Evolutionary conservation across 2,113 vertebrate genomes (phyloP).

Genomic region (Cheirogaleus medius): DNA sequence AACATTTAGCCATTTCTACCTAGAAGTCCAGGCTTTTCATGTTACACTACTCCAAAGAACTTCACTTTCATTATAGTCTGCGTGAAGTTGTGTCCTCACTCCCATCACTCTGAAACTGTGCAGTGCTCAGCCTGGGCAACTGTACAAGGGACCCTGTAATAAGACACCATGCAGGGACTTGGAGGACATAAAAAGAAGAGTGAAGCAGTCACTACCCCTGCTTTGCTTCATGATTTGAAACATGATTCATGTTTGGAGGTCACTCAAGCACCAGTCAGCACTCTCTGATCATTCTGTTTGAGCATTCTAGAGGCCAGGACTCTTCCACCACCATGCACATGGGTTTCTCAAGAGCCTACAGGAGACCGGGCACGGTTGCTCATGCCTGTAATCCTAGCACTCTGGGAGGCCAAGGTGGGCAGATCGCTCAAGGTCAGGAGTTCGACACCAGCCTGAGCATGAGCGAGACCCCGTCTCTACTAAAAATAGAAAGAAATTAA

Average conservation of each 20-base stretch:
- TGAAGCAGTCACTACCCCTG: background rate
- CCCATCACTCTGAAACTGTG: background rate
- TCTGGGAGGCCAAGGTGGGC: too few relatives aligned
- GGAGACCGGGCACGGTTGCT: too few relatives aligned
- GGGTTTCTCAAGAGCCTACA: background rate
- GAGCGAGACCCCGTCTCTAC: too few relatives aligned
- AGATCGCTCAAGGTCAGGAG: too few relatives aligned
- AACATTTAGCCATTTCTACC: background rate
- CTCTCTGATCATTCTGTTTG: background rate
- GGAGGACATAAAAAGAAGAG: background rate
- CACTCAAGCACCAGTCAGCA: too few relatives aligned
- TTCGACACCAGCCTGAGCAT: too few relatives aligned
- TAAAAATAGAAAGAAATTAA: too few relatives aligned
- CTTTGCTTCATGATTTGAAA: background rate
- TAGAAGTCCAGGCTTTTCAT: background rate
- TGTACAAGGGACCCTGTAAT: background rate
- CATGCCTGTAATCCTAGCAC: too few relatives aligned
- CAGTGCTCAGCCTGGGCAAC: background rate
- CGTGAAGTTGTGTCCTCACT: background rate
- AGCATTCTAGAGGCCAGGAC: background rate
- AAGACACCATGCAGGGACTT: background rate
- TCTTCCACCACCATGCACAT: too few relatives aligned
- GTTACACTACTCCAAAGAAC: background rate
- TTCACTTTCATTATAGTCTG: background rate
- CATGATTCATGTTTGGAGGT: background rate